These are phyloP conservation scores for Falco novaeseelandiae DNA, from an alignment of 2,797 vertebrate species.

Conservation along the genomic window DNA sequence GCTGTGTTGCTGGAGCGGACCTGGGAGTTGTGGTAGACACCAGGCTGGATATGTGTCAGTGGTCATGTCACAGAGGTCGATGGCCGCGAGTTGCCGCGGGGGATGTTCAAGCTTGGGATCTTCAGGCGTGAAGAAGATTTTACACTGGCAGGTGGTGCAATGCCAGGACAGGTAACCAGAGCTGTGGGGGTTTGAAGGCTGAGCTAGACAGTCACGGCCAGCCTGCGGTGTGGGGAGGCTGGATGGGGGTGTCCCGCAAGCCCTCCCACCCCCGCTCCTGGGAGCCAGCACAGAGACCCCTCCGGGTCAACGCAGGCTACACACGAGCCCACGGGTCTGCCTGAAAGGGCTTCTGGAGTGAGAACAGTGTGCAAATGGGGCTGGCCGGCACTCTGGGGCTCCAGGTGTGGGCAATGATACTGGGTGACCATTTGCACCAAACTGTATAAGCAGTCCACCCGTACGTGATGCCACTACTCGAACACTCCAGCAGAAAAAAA, in stretches of 20 bases:
- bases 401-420: background rate
- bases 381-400: background rate
- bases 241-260: background rate
- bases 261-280: background rate
- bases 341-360: background rate
- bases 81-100: background rate
- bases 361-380: background rate
- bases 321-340: background rate
- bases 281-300: background rate
- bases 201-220: background rate
- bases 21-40: background rate
- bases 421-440: background rate
- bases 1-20: background rate
- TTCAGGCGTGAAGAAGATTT: background rate
- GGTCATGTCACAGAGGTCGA: background rate
- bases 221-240: background rate
- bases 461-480: fast-evolving
- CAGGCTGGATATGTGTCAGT: background rate
- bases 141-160: background rate
- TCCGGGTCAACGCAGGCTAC: too few species aligned
- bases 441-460: background rate
- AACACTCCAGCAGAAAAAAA: background rate
- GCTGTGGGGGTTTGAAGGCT: background rate
- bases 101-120: background rate
- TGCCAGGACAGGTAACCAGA: background rate